Conservation (phyloP, 2,113 vertebrate genomes). For the Austrofundulus limnaeus region DNA sequence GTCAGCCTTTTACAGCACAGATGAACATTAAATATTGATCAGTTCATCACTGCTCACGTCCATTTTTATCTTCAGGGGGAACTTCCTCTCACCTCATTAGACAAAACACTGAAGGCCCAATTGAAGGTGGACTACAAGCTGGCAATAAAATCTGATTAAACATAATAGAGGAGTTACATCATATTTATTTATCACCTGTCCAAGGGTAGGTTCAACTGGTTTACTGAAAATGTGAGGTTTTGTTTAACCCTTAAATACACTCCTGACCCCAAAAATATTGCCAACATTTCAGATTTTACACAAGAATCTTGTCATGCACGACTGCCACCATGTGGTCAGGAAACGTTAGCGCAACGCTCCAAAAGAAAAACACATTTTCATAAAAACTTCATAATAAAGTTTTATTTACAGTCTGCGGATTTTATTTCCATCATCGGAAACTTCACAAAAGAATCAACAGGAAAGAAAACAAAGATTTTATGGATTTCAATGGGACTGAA, state of each 20-base stretch:
- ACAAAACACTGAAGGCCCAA: conserved; percentile 1
- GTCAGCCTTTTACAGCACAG: conserved; percentile 23
- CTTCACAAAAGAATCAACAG: conserved; percentile 47
- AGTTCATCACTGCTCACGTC: conserved; percentile 36
- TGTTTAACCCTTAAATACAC: not conserved
- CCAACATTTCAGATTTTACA: not conserved
- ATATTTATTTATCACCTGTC: no score
- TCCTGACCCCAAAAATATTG: no score
- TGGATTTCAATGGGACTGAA: no score
- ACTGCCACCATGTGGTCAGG: conserved; percentile 61
- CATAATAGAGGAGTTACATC: no score
- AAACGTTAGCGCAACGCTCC: not conserved
- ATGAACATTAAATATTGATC: conserved; percentile 58
- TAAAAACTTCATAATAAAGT: conserved; percentile 30
- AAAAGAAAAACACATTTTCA: not conserved
- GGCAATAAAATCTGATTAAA: conserved; percentile 10
- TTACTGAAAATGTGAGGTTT: not conserved
- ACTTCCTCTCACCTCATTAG: conserved; percentile 5
- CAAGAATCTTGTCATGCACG: conserved; percentile 6
- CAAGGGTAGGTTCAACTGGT: no score
- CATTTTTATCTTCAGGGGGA: conserved; percentile 37
- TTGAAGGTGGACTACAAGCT: conserved; percentile 13
- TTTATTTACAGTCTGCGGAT: conserved; percentile 59
- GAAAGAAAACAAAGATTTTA: conserved; percentile 40
- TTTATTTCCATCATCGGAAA: conserved; percentile 63